phyloP scores from a whole-genome alignment of 1,140 invertebrate species.

The Drosophila suzukii region DNA sequence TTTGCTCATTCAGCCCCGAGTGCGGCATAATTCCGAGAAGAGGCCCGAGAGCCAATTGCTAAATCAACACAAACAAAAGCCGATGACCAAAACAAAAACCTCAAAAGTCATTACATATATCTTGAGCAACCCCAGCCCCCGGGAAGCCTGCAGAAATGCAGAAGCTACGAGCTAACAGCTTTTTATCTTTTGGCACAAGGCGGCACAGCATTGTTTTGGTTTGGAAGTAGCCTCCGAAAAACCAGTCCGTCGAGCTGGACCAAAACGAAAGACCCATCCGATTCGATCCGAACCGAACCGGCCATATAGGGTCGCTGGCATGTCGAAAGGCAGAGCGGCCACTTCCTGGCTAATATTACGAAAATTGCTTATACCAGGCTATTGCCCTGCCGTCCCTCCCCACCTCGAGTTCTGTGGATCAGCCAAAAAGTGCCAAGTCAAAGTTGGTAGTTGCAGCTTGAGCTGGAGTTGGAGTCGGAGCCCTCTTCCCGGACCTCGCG shows the following conservation, averaged over 20 bases:
- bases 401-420: constrained; percentile 40
- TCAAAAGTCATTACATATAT: constrained; percentile 83
- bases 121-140: constrained; percentile 35
- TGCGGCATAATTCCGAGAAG: constrained; percentile 76
- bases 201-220: constrained; percentile 59
- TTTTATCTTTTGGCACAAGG: constrained; percentile 79
- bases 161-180: constrained; percentile 84
- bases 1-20: constrained; percentile 56
- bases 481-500: constrained; percentile 14
- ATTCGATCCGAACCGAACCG: constrained; percentile 33
- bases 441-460: constrained; percentile 43
- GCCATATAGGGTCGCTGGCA: constrained; percentile 79
- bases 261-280: constrained; percentile 26
- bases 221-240: constrained; percentile 43
- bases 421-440: constrained; percentile 59
- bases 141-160: constrained; percentile 68
- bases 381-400: constrained; percentile 22
- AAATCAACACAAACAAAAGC: constrained; percentile 66
- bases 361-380: constrained; percentile 76
- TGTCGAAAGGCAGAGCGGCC: constrained; percentile 50
- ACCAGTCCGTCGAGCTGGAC: constrained; percentile 39
- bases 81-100: constrained; percentile 77
- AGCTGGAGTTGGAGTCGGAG: constrained; percentile 4
- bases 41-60: constrained; percentile 66
- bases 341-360: constrained; percentile 83